phyloP scores from a whole-genome alignment of 1,140 invertebrate genomes.

The Pogonomyrmex barbatus region DNA sequence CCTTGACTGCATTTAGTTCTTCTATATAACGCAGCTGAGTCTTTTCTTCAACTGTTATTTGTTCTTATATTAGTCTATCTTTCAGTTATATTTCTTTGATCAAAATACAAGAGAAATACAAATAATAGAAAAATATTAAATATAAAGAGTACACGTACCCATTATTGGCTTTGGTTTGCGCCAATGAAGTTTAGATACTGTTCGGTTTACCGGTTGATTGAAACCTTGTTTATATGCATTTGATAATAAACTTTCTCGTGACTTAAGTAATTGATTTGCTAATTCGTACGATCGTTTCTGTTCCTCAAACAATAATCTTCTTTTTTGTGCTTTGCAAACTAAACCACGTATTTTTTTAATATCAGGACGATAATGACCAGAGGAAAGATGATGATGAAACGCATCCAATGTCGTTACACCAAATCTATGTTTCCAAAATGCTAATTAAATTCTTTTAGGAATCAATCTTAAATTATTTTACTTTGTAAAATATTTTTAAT shows the following conservation, averaged over 20 bases:
- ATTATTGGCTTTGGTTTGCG: slow-evolving; percentile 84
- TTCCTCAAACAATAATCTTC: slow-evolving; percentile 89
- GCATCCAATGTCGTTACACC: slow-evolving; percentile 82
- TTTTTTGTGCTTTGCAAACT: slow-evolving; percentile 89
- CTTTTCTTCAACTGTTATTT: slow-evolving; percentile 82
- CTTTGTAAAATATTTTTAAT: not conserved
- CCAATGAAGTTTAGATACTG: slow-evolving; percentile 84
- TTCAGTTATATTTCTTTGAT: slow-evolving; percentile 68
- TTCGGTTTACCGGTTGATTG: slow-evolving; percentile 86
- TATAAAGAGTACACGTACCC: slow-evolving; percentile 77
- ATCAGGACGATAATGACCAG: slow-evolving; percentile 89
- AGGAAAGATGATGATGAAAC: slow-evolving; percentile 88
- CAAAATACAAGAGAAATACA: slow-evolving; percentile 63
- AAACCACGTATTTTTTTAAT: slow-evolving; percentile 87
- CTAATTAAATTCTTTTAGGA: not conserved
- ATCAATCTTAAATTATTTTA: not conserved
- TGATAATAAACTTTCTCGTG: slow-evolving; percentile 89
- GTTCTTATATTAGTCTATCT: slow-evolving; percentile 71
- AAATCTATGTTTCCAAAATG: slow-evolving; percentile 79
- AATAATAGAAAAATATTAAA: slow-evolving; percentile 79
- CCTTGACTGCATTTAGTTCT: slow-evolving; percentile 81
- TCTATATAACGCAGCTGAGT: slow-evolving; percentile 83
- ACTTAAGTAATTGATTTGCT: slow-evolving; percentile 88
- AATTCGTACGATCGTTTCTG: slow-evolving; percentile 87
- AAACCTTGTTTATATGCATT: slow-evolving; percentile 86